Evolutionary conservation across 2,797 vertebrate genomes (phyloP).

Genomic region (Aldrovandia affinis): DNA sequence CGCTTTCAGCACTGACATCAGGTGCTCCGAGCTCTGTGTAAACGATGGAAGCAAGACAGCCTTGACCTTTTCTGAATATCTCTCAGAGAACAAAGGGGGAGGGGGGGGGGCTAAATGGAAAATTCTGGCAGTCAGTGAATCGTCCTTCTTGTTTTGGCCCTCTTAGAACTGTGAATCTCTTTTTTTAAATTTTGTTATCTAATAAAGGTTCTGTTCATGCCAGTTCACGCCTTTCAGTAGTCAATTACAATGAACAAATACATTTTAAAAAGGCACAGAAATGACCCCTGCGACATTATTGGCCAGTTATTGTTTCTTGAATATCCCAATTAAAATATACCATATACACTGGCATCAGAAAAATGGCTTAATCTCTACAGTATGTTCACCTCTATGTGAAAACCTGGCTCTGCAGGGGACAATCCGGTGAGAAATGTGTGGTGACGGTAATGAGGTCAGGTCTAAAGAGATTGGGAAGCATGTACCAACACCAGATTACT

Average conservation of each 20-base stretch:
- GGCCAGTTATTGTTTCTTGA: neutral
- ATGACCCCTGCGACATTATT: neutral
- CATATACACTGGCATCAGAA: neutral
- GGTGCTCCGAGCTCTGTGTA: neutral
- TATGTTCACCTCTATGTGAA: neutral
- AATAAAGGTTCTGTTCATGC: constrained; percentile 35
- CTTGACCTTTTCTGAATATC: constrained; percentile 15
- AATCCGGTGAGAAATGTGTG: neutral
- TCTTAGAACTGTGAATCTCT: constrained; percentile 35
- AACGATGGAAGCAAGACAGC: constrained; percentile 6
- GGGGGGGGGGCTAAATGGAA: neutral
- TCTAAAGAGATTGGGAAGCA: neutral
- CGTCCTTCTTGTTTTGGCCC: constrained; percentile 1
- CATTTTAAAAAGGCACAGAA: neutral
- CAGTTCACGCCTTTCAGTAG: neutral
- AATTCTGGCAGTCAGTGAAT: constrained; percentile 21
- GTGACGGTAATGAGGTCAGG: neutral
- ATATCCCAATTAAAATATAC: neutral
- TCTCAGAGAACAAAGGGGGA: neutral
- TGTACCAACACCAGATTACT: neutral
- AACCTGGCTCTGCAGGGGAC: neutral
- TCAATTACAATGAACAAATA: neutral
- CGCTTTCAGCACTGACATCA: constrained; percentile 19
- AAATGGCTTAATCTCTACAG: neutral
- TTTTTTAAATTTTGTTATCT: constrained; percentile 47